These are phyloP conservation scores for Cinclus cinclus DNA, from an alignment of 2,113 vertebrate genomes.

Conservation along the genomic window DNA sequence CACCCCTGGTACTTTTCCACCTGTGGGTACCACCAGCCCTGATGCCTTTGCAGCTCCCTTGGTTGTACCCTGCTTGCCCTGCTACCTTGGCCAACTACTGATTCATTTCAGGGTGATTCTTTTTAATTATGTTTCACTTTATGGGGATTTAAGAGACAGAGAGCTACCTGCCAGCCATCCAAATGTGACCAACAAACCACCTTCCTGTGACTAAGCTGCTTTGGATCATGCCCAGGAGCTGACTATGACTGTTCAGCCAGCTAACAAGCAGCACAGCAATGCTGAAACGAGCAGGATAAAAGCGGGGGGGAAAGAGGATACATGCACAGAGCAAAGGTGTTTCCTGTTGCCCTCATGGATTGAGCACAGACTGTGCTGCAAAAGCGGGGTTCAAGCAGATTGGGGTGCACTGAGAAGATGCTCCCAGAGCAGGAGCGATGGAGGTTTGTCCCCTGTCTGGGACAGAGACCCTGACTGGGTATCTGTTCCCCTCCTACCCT, in stretches of 20 bases:
- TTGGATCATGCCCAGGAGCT: constrained; percentile 39
- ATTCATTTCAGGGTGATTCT: neutral
- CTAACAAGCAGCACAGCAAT: neutral
- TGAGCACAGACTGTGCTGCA: neutral
- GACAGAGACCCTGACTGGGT: neutral
- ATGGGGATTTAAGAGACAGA: neutral
- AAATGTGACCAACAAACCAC: constrained; percentile 7
- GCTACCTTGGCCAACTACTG: neutral
- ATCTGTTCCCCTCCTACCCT: neutral
- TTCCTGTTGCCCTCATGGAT: rapidly evolving
- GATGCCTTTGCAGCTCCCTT: neutral
- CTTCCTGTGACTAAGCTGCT: constrained; percentile 37
- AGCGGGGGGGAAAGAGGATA: rapidly evolving
- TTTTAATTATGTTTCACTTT: constrained; percentile 4
- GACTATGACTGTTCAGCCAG: neutral
- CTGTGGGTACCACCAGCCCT: neutral
- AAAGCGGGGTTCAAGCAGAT: rapidly evolving
- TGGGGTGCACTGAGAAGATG: neutral
- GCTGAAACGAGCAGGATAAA: neutral
- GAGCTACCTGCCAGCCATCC: constrained; percentile 2
- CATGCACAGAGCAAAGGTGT: neutral
- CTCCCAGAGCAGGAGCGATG: neutral
- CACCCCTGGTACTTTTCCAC: neutral
- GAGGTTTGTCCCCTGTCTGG: neutral
- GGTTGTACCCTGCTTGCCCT: neutral